phyloP scores from a whole-genome alignment of 2,113 vertebrate species.

The Leptocoma aspasia region DNA sequence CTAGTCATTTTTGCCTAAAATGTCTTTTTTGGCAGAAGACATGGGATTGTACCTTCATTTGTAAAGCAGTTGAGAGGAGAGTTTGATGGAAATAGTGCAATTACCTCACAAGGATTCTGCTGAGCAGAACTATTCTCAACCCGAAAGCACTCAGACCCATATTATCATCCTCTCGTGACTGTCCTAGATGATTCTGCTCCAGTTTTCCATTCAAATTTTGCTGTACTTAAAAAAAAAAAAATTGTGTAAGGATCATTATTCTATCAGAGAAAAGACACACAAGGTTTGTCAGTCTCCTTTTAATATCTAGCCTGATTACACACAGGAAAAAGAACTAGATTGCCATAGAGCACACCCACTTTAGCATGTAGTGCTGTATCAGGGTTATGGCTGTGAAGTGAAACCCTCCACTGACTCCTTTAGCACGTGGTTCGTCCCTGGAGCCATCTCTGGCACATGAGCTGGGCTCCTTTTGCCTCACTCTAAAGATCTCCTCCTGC shows the following conservation, averaged over 20 bases:
- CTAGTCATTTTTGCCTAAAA: background rate
- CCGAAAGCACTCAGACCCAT: background rate
- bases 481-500: background rate
- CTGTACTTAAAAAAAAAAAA: background rate
- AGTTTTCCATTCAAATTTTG: background rate
- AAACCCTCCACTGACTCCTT: background rate
- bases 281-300: background rate
- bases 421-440: fast-evolving
- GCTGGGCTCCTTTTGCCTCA: background rate
- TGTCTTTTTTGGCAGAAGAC: background rate
- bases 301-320: background rate
- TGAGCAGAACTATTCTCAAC: background rate
- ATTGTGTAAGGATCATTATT: background rate
- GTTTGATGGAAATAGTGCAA: background rate
- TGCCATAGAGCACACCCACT: fast-evolving
- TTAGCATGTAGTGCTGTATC: background rate
- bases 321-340: background rate
- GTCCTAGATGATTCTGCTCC: fast-evolving
- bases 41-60: background rate
- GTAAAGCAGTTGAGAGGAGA: background rate
- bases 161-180: background rate
- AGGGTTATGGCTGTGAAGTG: background rate
- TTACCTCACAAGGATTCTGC: background rate
- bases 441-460: background rate
- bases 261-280: background rate